A percentile compares a stretch with the other conserved stretches of the same genome.
These are phyloP conservation scores for Anguilla marmorata DNA, from an alignment of 2,797 vertebrate species.

Conservation along the genomic window DNA sequence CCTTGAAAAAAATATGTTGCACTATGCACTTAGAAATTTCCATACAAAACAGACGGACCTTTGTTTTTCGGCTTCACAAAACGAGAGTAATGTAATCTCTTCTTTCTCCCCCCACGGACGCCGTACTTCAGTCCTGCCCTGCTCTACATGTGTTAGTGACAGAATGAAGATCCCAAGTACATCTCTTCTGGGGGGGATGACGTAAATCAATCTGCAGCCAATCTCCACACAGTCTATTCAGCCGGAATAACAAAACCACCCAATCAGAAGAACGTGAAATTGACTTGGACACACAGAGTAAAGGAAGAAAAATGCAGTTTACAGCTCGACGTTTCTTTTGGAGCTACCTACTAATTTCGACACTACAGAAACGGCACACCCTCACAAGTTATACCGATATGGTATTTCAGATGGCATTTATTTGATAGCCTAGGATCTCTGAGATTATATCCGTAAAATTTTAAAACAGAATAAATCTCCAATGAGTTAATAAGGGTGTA, in stretches of 20 bases:
- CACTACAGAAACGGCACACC: constrained; percentile 9
- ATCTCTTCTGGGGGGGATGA: constrained; percentile 73
- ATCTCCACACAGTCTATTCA: constrained; percentile 77
- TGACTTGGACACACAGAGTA: constrained; percentile 57
- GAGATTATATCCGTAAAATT: not conserved
- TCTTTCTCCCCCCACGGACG: not conserved
- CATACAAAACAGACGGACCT: constrained; percentile 31
- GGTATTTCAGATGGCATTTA: not conserved
- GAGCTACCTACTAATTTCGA: not conserved
- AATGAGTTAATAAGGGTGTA: not conserved
- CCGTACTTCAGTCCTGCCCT: constrained; percentile 55
- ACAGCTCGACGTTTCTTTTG: constrained; percentile 18
- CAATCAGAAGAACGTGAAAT: constrained; percentile 71
- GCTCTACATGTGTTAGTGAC: constrained; percentile 94
- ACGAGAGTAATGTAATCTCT: not conserved
- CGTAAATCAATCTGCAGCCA: constrained; percentile 77
- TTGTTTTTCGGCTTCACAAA: not conserved
- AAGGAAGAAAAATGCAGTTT: constrained; percentile 67
- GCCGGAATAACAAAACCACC: constrained; percentile 84
- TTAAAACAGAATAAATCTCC: not conserved
- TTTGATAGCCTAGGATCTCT: not conserved
- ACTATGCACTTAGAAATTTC: constrained; percentile 49
- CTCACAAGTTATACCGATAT: not conserved
- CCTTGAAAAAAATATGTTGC: constrained; percentile 30
- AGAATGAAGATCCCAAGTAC: constrained; percentile 83